phyloP scores from a whole-genome alignment of 1,140 invertebrate genomes.

The Ceratina australensis region DNA sequence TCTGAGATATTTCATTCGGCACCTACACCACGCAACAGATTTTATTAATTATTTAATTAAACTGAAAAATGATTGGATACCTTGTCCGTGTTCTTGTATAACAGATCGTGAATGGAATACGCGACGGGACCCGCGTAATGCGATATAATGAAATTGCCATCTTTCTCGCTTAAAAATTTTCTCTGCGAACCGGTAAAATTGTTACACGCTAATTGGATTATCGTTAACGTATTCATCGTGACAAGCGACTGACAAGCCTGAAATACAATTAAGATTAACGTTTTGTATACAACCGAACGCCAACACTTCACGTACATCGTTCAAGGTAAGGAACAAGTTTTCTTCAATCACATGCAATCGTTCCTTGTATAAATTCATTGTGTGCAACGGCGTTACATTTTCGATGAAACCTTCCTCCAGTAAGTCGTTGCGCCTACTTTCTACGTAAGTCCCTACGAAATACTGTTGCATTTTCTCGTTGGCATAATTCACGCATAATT shows the following conservation, averaged over 20 bases:
- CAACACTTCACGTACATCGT: constrained; percentile 69
- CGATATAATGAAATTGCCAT: constrained; percentile 41
- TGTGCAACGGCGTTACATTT: constrained; percentile 38
- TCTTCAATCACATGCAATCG: constrained; percentile 78
- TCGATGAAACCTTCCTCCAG: constrained; percentile 81
- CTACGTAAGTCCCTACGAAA: constrained; percentile 84
- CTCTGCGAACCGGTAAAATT: neutral
- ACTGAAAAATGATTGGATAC: constrained; percentile 22
- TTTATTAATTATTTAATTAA: neutral
- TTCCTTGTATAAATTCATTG: constrained; percentile 79
- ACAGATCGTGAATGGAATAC: constrained; percentile 34
- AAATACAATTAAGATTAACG: neutral
- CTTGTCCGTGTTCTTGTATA: constrained; percentile 52
- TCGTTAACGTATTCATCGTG: neutral
- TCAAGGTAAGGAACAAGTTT: constrained; percentile 74
- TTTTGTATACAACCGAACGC: neutral
- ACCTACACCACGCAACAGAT: constrained; percentile 19
- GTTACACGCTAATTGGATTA: constrained; percentile 2
- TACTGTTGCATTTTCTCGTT: constrained; percentile 85
- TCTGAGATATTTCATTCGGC: constrained; percentile 41
- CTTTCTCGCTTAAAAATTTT: constrained; percentile 6
- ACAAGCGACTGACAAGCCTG: constrained; percentile 37
- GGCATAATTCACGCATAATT: constrained; percentile 88
- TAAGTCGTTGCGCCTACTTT: constrained; percentile 81
- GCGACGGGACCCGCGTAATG: constrained; percentile 45